Conservation (phyloP, 1,140 invertebrate species). For the Aphelinus certus region DNA sequence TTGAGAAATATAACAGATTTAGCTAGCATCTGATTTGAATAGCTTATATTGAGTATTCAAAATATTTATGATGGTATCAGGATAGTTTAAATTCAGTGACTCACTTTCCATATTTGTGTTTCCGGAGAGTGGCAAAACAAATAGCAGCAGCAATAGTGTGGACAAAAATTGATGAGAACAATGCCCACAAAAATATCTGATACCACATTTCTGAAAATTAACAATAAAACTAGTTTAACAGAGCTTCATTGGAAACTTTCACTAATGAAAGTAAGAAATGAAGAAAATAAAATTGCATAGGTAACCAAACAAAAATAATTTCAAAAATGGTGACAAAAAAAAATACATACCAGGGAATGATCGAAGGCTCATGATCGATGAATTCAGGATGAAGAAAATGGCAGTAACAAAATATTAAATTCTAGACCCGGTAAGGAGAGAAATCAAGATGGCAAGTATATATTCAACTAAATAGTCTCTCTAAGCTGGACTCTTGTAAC, state of each 20-base stretch:
- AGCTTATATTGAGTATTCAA: not conserved
- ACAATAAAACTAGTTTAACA: constrained; percentile 1
- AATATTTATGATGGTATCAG: not conserved
- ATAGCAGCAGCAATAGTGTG: constrained; percentile 90
- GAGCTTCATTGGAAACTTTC: not conserved
- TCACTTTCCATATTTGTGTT: constrained; percentile 90
- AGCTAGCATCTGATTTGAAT: no score
- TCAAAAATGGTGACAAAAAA: constrained; percentile 21
- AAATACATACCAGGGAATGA: constrained; percentile 48
- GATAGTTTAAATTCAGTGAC: constrained; percentile 40
- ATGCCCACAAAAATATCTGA: constrained; percentile 91
- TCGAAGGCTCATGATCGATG: constrained; percentile 49
- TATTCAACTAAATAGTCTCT: constrained; percentile 28
- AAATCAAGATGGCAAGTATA: constrained; percentile 33
- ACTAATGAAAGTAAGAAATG: not conserved
- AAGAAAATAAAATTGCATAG: not conserved
- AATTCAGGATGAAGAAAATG: constrained; percentile 35
- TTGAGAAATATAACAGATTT: no score
- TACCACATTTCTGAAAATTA: constrained; percentile 90
- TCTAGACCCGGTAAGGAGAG: constrained; percentile 33
- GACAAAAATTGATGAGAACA: constrained; percentile 92
- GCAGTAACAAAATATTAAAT: constrained; percentile 30
- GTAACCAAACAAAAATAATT: constrained; percentile 1
- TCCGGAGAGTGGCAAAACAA: constrained; percentile 87
- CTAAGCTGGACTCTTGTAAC: constrained; percentile 18